These are phyloP conservation scores for Loris lydekkerianus DNA, from an alignment of 2,797 vertebrate genomes.

Conservation along the genomic window DNA sequence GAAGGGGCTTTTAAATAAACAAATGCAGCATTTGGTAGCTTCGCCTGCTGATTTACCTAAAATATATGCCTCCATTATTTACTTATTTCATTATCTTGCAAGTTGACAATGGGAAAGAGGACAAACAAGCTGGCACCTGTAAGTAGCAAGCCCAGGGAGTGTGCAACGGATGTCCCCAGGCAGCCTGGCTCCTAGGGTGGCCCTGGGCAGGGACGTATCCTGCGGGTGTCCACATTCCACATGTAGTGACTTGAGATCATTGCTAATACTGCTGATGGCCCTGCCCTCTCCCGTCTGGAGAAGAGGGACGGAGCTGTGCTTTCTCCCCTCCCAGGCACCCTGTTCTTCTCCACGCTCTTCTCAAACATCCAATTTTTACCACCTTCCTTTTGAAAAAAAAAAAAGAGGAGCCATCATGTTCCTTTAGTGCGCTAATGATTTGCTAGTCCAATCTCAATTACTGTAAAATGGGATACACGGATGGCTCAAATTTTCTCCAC, in stretches of 20 bases:
- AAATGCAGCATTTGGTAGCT: constrained; percentile 80
- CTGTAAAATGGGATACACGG: constrained; percentile 56
- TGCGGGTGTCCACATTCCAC: constrained; percentile 82
- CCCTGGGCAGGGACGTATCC: not conserved
- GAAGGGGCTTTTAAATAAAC: constrained; percentile 82
- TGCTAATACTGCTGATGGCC: constrained; percentile 89
- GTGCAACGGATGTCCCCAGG: constrained; percentile 46
- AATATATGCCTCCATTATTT: constrained; percentile 76
- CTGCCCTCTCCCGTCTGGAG: constrained; percentile 60
- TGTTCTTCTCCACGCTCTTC: constrained; percentile 66
- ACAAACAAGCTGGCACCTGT: constrained; percentile 61
- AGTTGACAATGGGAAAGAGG: constrained; percentile 64
- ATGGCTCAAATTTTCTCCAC: constrained; percentile 84
- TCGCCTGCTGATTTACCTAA: constrained; percentile 84
- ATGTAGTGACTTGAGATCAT: constrained; percentile 90
- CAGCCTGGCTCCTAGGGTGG: not conserved
- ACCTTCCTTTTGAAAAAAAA: not conserved
- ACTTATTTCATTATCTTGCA: constrained; percentile 82
- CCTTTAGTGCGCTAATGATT: constrained; percentile 5
- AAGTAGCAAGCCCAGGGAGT: constrained; percentile 24
- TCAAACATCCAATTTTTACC: constrained; percentile 67
- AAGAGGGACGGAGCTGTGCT: constrained; percentile 33
- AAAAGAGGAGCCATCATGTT: not conserved
- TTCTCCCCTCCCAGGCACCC: constrained; percentile 71
- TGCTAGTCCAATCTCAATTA: constrained; percentile 73